Evolutionary conservation across 53 echinoderm and acorn worm species (phyloP).

Genomic region (Arbacia lixula): DNA sequence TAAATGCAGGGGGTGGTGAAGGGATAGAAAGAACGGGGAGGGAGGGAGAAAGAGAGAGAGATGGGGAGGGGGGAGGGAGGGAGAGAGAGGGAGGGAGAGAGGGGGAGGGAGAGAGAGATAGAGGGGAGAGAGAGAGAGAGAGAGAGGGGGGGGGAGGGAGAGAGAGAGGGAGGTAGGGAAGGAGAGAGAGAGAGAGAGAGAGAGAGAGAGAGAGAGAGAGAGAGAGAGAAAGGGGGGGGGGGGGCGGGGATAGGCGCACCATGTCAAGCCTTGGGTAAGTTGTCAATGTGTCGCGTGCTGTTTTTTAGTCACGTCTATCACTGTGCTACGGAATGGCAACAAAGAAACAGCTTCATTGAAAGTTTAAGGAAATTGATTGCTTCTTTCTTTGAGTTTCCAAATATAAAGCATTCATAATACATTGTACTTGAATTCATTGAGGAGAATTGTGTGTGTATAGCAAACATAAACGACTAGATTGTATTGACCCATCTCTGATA

Average conservation of each 20-base stretch:
- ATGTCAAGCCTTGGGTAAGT: too few species aligned
- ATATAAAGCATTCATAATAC: too few species aligned
- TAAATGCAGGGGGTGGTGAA: neutral
- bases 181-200: constrained; percentile 20
- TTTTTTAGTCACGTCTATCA: too few species aligned
- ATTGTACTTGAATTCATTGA: too few species aligned
- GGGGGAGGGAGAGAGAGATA: neutral
- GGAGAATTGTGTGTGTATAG: too few species aligned
- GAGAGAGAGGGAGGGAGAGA: neutral
- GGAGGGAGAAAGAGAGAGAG: neutral
- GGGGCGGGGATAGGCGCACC: neutral
- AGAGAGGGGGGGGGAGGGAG: neutral
- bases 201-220: constrained; percentile 24
- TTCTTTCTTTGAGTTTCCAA: too few species aligned
- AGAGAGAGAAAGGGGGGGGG: neutral
- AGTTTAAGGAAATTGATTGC: too few species aligned
- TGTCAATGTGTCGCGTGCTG: too few species aligned
- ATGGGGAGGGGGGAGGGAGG: neutral
- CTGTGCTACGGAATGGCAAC: too few species aligned
- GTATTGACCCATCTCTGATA: too few species aligned
- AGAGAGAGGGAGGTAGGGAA: constrained; percentile 16
- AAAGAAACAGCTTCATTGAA: too few species aligned
- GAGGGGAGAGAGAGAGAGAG: neutral
- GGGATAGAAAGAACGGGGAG: neutral
- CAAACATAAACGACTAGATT: too few species aligned